These are phyloP conservation scores for Bradysia coprophila DNA, from an alignment of 1,140 invertebrate species.

Conservation along the genomic window DNA sequence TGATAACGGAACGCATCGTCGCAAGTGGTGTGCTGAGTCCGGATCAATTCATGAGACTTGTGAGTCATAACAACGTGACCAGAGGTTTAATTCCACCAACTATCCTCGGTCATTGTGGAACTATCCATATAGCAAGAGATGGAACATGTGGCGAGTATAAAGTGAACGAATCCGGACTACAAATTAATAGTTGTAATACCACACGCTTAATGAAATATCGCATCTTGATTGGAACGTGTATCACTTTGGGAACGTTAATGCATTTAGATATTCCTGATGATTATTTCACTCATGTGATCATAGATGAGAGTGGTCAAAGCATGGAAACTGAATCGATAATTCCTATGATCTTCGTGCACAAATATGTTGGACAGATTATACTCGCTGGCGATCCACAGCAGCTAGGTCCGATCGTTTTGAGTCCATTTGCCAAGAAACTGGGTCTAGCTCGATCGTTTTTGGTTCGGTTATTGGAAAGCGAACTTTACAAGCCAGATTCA, in stretches of 20 bases:
- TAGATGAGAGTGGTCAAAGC: constrained; percentile 84
- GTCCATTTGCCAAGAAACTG: constrained; percentile 35
- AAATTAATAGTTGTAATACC: constrained; percentile 29
- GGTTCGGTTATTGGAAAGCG: constrained; percentile 39
- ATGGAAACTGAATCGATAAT: constrained; percentile 78
- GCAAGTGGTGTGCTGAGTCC: constrained; percentile 30
- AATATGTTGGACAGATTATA: constrained; percentile 44
- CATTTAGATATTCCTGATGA: constrained; percentile 41
- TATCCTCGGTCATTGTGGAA: constrained; percentile 51
- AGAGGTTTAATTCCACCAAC: constrained; percentile 35
- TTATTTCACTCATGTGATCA: constrained; percentile 72
- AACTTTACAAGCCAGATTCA: constrained; percentile 44
- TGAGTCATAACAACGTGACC: constrained; percentile 38
- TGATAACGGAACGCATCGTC: constrained; percentile 48
- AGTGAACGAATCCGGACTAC: constrained; percentile 20
- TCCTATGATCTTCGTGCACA: constrained; percentile 34
- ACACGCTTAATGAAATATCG: constrained; percentile 45
- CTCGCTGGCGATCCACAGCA: constrained; percentile 88
- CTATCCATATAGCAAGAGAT: constrained; percentile 33
- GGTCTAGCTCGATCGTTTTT: constrained; percentile 54
- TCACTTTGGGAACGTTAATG: constrained; percentile 46
- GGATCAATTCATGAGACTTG: constrained; percentile 49
- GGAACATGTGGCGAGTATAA: constrained; percentile 19
- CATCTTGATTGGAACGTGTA: constrained; percentile 69
- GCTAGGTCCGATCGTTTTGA: constrained; percentile 65